Evolutionary conservation across 2,888 invertebrate genomes (phyloP).

Genomic region (Lithophane ornitopus): DNA sequence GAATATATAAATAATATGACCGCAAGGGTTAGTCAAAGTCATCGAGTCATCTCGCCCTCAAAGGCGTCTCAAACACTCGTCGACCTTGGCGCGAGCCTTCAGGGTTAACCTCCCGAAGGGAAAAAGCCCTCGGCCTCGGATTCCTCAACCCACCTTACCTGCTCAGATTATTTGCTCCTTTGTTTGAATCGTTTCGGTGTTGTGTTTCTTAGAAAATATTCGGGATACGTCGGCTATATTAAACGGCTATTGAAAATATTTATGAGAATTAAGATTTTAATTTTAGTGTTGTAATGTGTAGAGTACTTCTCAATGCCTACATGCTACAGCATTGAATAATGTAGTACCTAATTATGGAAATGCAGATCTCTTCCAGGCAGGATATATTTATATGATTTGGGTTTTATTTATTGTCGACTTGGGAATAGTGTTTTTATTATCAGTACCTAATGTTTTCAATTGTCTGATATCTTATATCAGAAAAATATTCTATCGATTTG

Average conservation of each 20-base stretch:
- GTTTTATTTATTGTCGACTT: not conserved
- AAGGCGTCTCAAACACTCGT: slow-evolving; percentile 82
- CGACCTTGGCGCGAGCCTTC: slow-evolving; percentile 82
- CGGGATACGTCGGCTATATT: slow-evolving; percentile 28
- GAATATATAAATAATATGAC: slow-evolving; percentile 77
- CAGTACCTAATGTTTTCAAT: not conserved
- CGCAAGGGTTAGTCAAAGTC: slow-evolving; percentile 84
- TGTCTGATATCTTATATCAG: not conserved
- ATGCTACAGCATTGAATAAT: not conserved
- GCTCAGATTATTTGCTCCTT: slow-evolving; percentile 74
- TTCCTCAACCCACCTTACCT: slow-evolving; percentile 79
- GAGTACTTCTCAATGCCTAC: not conserved
- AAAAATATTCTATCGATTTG: not conserved
- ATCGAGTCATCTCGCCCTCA: slow-evolving; percentile 83
- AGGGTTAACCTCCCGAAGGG: slow-evolving; percentile 83
- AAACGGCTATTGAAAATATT: slow-evolving; percentile 21
- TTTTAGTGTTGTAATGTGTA: slow-evolving; percentile 3
- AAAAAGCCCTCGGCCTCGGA: slow-evolving; percentile 81
- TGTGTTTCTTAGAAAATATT: slow-evolving; percentile 63
- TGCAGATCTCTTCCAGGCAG: not conserved
- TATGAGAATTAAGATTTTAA: slow-evolving; percentile 12
- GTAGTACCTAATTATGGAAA: not conserved
- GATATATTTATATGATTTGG: not conserved
- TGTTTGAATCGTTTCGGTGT: slow-evolving; percentile 70
- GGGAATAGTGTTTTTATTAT: not conserved